Conservation (phyloP, 1,140 invertebrate species). For the Amyelois transitella region DNA sequence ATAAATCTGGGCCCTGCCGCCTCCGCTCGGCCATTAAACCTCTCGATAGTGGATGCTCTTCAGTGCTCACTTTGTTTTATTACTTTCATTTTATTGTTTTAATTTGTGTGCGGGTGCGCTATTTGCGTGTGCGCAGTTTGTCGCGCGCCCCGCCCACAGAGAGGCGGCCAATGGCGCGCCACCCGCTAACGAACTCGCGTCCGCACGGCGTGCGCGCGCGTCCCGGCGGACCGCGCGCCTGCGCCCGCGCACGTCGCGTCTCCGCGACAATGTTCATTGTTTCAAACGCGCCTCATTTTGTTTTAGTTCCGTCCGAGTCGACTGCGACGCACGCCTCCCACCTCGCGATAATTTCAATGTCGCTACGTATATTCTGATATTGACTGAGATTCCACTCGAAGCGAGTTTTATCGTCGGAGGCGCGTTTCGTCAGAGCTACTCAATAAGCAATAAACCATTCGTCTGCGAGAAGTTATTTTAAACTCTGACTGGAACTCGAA, state of each 20-base stretch:
- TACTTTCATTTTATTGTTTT: slow-evolving; percentile 73
- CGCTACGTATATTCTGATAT: slow-evolving; percentile 64
- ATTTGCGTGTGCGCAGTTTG: slow-evolving; percentile 71
- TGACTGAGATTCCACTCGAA: slow-evolving; percentile 62
- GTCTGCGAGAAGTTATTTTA: slow-evolving; percentile 68
- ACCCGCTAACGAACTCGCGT: slow-evolving; percentile 38
- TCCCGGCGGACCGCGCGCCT: slow-evolving; percentile 20
- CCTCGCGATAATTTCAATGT: slow-evolving; percentile 70
- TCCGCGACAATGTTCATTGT: slow-evolving; percentile 66
- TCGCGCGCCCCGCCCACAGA: slow-evolving; percentile 63
- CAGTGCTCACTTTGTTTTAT: slow-evolving; percentile 64
- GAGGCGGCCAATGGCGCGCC: slow-evolving; percentile 52
- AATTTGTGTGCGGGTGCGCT: slow-evolving; percentile 69
- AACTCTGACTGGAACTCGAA: slow-evolving; percentile 49
- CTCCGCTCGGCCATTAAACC: slow-evolving; percentile 67
- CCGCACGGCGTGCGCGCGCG: slow-evolving; percentile 12
- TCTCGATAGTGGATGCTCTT: slow-evolving; percentile 61
- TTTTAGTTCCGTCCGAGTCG: slow-evolving; percentile 46
- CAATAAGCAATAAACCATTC: slow-evolving; percentile 74
- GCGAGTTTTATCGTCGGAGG: slow-evolving; percentile 52
- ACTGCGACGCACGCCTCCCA: slow-evolving; percentile 56
- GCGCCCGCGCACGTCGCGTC: slow-evolving; percentile 16
- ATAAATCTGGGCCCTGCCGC: slow-evolving; percentile 49
- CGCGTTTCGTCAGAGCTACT: slow-evolving; percentile 61
- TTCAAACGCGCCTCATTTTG: slow-evolving; percentile 64